Base-by-base conservation (phyloP, 1,140 invertebrate species). In the Heliconius himera region DNA sequence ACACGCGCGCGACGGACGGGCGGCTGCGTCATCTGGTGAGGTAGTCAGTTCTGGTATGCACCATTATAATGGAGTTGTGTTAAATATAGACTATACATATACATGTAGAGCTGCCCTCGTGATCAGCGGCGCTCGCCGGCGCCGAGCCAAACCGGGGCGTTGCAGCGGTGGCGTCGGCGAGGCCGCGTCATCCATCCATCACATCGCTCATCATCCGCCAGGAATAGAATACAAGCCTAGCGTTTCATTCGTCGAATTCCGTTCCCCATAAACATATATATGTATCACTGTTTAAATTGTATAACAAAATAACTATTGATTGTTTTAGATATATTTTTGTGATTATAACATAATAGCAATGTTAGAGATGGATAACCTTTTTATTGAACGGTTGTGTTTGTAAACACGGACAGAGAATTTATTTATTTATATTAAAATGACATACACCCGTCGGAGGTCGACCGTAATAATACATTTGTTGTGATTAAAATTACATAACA, bases 101-200 rank as follows among this genome's bases (percentile, higher is more conserved):
- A 79, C 70, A 75, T 76, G 81, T 73, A 41, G 70, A 72, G 70
- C 51, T 79, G 84, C 84, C 84, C 90, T 89, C 91, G 90, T 92
- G 91, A 91, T 88, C 85, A 76, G 70, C 78, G 78, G 76, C 78
- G 81, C 41, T 74, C 85, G 83, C 86, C 85, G 90, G 90, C 90
- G 89, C 85, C 88, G 88, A 82, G 90, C 91, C 90, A 92, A 89
- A 83, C 81, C 84, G 79, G 83, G 82, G 70, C 81, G 86, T 79
- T 87, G 88, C 83, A 86, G 78, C 84, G 85, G 76, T 74, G 82
- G 73, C 85, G 87, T 81, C 86, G 85, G 85, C 89, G 91, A 91
- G 90, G 91, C 86, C 91, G 86, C 92, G 92, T 94, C 92, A 94
- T 89, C 83, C 86, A 91, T 92, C 91, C 87, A 91, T 92, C 91